Percentiles rank a stretch among this genome's conserved stretches.
phyloP scores from a whole-genome alignment of 2,888 invertebrate species.

The Hirtodrosophila histrioides region DNA sequence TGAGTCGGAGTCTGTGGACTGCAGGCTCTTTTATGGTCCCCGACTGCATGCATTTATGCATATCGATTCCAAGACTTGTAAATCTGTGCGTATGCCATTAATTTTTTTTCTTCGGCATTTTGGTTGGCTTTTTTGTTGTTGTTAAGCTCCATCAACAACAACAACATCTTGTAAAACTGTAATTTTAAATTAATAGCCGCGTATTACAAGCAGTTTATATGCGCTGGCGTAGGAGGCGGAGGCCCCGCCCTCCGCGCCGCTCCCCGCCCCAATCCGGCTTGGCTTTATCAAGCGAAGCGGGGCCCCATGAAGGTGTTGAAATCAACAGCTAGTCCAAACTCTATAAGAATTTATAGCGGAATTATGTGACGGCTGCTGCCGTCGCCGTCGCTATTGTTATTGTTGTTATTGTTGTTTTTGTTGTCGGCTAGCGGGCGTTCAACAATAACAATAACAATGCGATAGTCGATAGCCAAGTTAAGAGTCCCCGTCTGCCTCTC shows the following conservation, averaged over 20 bases:
- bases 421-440: constrained; percentile 53
- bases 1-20: constrained; percentile 3
- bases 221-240: constrained; percentile 73
- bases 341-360: constrained; percentile 80
- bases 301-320: constrained; percentile 78
- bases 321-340: constrained; percentile 77
- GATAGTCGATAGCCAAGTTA: constrained; percentile 36
- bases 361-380: constrained; percentile 80
- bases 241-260: constrained; percentile 19
- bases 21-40: constrained; percentile 62
- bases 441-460: constrained; percentile 61
- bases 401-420: constrained; percentile 37
- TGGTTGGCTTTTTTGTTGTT: constrained; percentile 22
- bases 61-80: constrained; percentile 74
- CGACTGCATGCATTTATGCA: constrained; percentile 69
- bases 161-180: constrained; percentile 75
- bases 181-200: constrained; percentile 79
- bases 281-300: constrained; percentile 51
- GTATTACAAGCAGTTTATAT: constrained; percentile 81
- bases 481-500: constrained; percentile 4
- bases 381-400: constrained; percentile 34
- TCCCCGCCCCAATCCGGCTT: neutral
- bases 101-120: constrained; percentile 49
- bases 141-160: constrained; percentile 23
- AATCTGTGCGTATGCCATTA: constrained; percentile 79